A percentile compares a stretch with the other conserved stretches of the same genome.
Conservation (phyloP, 2,888 invertebrate genomes). For the Platynereis dumerilii region DNA sequence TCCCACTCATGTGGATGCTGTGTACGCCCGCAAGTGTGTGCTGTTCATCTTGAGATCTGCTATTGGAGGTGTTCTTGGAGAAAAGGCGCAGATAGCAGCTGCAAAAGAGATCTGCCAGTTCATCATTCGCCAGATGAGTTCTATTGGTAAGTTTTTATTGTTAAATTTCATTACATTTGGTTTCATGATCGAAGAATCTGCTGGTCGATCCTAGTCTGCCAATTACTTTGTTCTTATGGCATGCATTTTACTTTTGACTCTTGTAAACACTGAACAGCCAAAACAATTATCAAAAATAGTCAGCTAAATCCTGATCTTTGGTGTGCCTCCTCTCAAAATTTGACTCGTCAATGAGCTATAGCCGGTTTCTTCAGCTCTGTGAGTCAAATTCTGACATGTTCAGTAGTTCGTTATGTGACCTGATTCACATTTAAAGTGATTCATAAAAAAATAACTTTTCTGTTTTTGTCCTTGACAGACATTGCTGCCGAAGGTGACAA, state of each 20-base stretch:
- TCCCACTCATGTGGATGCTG: slow-evolving; percentile 95
- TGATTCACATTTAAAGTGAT: no score
- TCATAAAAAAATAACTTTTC: no score
- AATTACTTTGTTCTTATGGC: background rate
- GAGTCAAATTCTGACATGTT: no score
- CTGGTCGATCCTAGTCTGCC: background rate
- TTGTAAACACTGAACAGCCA: no score
- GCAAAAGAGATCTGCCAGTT: slow-evolving; percentile 93
- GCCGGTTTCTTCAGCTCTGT: no score
- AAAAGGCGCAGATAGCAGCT: slow-evolving; percentile 90
- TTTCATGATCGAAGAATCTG: background rate
- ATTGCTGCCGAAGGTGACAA: slow-evolving; percentile 31
- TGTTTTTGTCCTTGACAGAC: slow-evolving; percentile 13
- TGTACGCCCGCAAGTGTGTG: slow-evolving; percentile 96
- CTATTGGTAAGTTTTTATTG: slow-evolving; percentile 44
- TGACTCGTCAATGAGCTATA: no score
- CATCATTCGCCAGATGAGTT: slow-evolving; percentile 91
- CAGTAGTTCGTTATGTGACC: no score
- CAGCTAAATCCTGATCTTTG: no score
- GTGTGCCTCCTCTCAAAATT: no score
- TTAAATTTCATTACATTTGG: background rate
- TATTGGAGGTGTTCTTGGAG: slow-evolving; percentile 91
- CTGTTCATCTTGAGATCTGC: slow-evolving; percentile 91
- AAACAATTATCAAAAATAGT: no score
- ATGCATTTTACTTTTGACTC: no score